These are phyloP conservation scores for Diacarnus erythraeanus DNA, from an alignment of 37 sponge, comb jelly and placozoan species.

Conservation along the genomic window DNA sequence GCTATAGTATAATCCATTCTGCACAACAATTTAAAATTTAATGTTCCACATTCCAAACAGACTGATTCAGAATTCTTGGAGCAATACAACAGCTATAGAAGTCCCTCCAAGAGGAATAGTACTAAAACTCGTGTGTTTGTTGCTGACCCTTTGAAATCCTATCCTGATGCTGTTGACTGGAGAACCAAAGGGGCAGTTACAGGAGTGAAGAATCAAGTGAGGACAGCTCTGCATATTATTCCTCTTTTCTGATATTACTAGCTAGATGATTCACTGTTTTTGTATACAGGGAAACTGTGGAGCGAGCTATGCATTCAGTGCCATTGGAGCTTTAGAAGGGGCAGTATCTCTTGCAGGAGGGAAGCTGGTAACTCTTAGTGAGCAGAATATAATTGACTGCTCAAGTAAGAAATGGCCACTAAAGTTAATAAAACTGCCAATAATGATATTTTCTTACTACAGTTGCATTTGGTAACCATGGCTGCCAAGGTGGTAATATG, in stretches of 20 bases:
- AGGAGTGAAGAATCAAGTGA: conserved; percentile 36
- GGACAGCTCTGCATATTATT: not conserved
- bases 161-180: conserved; percentile 52
- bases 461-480: conserved; percentile 79
- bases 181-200: conserved; percentile 58
- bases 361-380: conserved; percentile 66
- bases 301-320: conserved; percentile 89
- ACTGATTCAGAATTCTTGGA: conserved; percentile 24
- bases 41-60: not conserved
- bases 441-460: not conserved
- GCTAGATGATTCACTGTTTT: too few species aligned
- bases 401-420: conserved; percentile 25
- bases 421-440: not conserved
- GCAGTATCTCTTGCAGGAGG: conserved; percentile 39
- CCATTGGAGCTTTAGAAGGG: conserved; percentile 81
- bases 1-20: too few species aligned
- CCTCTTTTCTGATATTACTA: not conserved
- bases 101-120: not conserved
- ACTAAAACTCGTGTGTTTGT: not conserved
- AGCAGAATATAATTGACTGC: conserved; percentile 94
- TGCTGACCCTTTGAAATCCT: not conserved
- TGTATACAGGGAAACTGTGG: conserved; percentile 79
- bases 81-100: not conserved
- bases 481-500: conserved; percentile 82
- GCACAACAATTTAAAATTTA: not conserved